Evolutionary conservation across 2,888 invertebrate species (phyloP), one percentile per base, ranked within the genome.

Genomic region (Dione juno): DNA sequence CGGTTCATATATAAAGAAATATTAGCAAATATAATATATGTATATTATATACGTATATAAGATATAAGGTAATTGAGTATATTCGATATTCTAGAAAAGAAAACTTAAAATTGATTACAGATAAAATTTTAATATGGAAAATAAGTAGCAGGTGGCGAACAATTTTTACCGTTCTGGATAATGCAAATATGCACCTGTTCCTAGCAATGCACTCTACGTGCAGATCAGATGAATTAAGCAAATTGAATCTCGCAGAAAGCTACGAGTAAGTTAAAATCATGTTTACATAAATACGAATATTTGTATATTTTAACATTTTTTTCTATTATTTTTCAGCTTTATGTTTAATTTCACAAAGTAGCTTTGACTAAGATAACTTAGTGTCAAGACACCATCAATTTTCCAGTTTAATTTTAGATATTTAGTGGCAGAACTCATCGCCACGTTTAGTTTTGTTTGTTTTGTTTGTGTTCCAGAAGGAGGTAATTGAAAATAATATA

Each of bases 181-280:
- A 77, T 77, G 76, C 75, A 77, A 75, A 77, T 76, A 70, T 74
- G 70, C 78, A 78, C 73, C 79, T 77, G 79, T 64, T 74, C 71
- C 71, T 72, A 69, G 70, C 66, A 73, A 63, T 73, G 74, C 74
- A 74, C 71, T 76, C 74, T 76, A 74, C 76, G 72, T 74, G 75
- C 72, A 69, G 73, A 75, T 73, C 72, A 57, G 71, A 75, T 70
- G 64, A 70, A 77, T 77, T 77, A 77, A 54, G 68, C 40, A 69
- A 69, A 69, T 69, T 69, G 54, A 48, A 37, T 64, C 50, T 48
- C 50, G 40, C 19, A 19, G 50, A 40, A 50, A 50, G 19, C 19
- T 48, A 28, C 3, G 14, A 13, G 11, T 43, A 21, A 21, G n/a
- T 43, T 48, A 35, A 63, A 45, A 48, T 63, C n/a, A 10, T 48